Evolutionary conservation across 2,888 invertebrate species (phyloP).

Genomic region (Subacronicta megacephala): DNA sequence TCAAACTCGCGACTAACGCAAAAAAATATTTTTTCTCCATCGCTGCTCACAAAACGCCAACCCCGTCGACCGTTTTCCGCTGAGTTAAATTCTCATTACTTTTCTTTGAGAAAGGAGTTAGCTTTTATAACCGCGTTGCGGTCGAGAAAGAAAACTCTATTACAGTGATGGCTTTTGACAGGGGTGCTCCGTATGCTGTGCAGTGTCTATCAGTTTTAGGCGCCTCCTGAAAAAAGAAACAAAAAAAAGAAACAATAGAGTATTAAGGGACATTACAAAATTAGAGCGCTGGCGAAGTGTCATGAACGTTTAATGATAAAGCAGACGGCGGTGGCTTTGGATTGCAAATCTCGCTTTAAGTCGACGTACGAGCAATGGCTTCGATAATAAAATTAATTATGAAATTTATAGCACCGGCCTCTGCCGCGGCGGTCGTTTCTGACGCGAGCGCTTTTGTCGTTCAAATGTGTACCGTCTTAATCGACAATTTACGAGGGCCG

Average conservation of each 20-base stretch:
- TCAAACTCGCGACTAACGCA: slow-evolving; percentile 75
- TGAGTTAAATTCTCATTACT: slow-evolving; percentile 88
- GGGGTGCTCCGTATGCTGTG: slow-evolving; percentile 65
- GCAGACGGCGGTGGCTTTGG: slow-evolving; percentile 76
- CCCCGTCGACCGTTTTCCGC: slow-evolving; percentile 81
- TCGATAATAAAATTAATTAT: slow-evolving; percentile 86
- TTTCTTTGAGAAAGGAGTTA: slow-evolving; percentile 85
- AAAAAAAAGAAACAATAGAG: slow-evolving; percentile 77
- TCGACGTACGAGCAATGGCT: slow-evolving; percentile 80
- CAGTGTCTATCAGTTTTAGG: slow-evolving; percentile 72
- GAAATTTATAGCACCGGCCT: slow-evolving; percentile 76
- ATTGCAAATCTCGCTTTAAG: slow-evolving; percentile 84
- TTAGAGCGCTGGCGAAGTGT: slow-evolving; percentile 70
- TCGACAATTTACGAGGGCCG: slow-evolving; percentile 78
- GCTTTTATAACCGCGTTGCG: slow-evolving; percentile 80
- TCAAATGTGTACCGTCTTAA: slow-evolving; percentile 79
- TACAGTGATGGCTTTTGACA: slow-evolving; percentile 83
- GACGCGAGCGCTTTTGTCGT: slow-evolving; percentile 74
- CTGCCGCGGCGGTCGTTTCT: slow-evolving; percentile 67
- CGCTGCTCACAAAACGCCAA: slow-evolving; percentile 71
- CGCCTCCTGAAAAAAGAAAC: slow-evolving; percentile 67
- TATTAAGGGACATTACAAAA: slow-evolving; percentile 76
- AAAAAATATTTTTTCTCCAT: slow-evolving; percentile 81
- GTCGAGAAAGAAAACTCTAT: slow-evolving; percentile 82
- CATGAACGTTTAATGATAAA: slow-evolving; percentile 84